Conservation (phyloP, 2,888 invertebrate genomes). For the Pachymerium ferrugineum region DNA sequence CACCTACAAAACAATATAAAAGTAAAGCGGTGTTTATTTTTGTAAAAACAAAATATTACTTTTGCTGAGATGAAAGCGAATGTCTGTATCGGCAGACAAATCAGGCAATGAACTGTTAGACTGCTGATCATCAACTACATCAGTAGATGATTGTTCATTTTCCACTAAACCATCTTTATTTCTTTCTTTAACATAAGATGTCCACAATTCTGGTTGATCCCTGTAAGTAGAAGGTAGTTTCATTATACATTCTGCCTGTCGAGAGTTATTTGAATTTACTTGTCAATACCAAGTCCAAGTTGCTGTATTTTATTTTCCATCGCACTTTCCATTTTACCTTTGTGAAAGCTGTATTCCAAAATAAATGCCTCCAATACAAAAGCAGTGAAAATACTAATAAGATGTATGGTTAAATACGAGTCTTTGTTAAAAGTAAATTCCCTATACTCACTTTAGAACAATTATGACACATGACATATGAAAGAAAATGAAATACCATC, state of each 20-base stretch:
- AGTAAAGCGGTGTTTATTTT: neutral
- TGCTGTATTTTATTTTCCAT: constrained; percentile 30
- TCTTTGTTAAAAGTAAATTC: neutral
- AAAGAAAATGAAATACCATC: constrained; percentile 50
- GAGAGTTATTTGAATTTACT: neutral
- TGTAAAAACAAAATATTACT: constrained; percentile 36
- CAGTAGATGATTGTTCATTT: constrained; percentile 34
- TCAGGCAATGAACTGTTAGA: constrained; percentile 34
- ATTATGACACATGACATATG: constrained; percentile 50
- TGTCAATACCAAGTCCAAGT: constrained; percentile 30
- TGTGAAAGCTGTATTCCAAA: constrained; percentile 48
- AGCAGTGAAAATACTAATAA: constrained; percentile 50
- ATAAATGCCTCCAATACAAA: constrained; percentile 53
- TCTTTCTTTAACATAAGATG: neutral
- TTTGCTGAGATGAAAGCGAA: constrained; percentile 41
- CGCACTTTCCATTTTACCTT: constrained; percentile 45
- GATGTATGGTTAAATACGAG: neutral
- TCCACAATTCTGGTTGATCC: constrained; percentile 27
- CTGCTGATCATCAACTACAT: constrained; percentile 12
- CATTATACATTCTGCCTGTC: too few species aligned
- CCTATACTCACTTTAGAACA: constrained; percentile 48
- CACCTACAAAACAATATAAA: constrained; percentile 41
- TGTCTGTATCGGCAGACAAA: constrained; percentile 40
- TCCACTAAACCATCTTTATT: constrained; percentile 36
- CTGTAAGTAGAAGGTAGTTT: neutral